Base-by-base conservation (phyloP, 92 coral and sea anemone species). In the Paragorgia papillata region DNA sequence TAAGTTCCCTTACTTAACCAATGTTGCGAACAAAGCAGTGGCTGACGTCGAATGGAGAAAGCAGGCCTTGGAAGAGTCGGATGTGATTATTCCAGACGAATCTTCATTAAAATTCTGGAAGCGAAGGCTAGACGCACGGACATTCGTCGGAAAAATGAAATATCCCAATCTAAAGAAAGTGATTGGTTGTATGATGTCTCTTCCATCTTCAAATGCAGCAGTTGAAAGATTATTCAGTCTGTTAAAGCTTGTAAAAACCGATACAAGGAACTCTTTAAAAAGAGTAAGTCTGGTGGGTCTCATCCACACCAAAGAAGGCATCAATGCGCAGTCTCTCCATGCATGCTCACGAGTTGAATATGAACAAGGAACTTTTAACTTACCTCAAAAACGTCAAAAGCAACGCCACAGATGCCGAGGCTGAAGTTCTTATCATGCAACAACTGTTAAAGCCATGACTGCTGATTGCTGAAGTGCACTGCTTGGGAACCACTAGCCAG, bases 121-220 rank as follows among this genome's bases (percentile, higher is more conserved):
- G 1, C 61, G 61, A 55, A 55, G 61, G 61, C 61, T 55, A 12
- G 61, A 27, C 61, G 61, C 61, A 55, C 61, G 61, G 12, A 0
- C 61, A 12, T 55, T 55, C 19, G 61, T 12, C 2, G 61, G 61
- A 55, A 55, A 19, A 55, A 55, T 55, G 29, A 55, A 55, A 27
- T 55, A 55, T 55, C 19, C 61, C 61, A 55, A 55, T 55, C 19
- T 55, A 55, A 55, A 55, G 61, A 55, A 55, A 55, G 61, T 55
- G 24, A 13, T 55, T 55, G 61, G 61, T 22, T 55, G 61, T 55
- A 19, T 55, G 61, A 55, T 55, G n/a, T 55, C 61, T 19, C 61
- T 55, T 55, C 61, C 61, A 10, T 55, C 24, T 19, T 55, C 61
- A 55, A 55, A 55, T 19, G 61, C 61, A 55, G 61, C 61, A n/a